Evolutionary conservation across 2,113 vertebrate species (phyloP).

Genomic region (Malurus alboscapulatus): DNA sequence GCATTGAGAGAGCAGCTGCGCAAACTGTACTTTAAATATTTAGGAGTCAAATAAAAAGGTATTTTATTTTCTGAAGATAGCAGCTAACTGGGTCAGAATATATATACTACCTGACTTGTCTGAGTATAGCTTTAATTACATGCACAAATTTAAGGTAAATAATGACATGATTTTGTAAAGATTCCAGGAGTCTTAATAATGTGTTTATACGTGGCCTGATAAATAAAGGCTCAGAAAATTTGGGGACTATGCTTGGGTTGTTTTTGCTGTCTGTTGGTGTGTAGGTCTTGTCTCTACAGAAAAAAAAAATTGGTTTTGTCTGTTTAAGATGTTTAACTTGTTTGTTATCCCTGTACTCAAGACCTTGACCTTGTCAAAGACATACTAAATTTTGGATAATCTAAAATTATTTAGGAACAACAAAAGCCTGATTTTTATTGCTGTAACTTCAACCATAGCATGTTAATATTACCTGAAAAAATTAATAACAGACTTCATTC

Average conservation of each 20-base stretch:
- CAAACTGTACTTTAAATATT: slow-evolving; percentile 14
- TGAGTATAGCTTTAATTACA: not conserved
- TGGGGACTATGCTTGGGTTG: not conserved
- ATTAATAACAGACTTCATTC: not conserved
- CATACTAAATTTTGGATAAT: not conserved
- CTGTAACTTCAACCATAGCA: not conserved
- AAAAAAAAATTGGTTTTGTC: not conserved
- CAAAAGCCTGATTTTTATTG: not conserved
- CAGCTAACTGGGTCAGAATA: not conserved
- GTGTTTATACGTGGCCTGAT: not conserved
- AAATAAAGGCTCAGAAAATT: not conserved
- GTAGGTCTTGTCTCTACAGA: not conserved
- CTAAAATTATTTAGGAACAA: not conserved
- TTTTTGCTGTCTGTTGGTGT: not conserved
- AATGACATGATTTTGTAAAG: not conserved
- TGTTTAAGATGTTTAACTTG: not conserved
- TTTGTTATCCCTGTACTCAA: not conserved
- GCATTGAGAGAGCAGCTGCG: not conserved
- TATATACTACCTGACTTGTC: not conserved
- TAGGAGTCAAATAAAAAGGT: not conserved
- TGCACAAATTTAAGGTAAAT: not conserved
- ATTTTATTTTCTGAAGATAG: not conserved
- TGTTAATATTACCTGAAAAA: not conserved
- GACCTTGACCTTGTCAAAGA: not conserved
- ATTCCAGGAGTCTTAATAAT: not conserved